Evolutionary conservation across 2,113 vertebrate species (phyloP), one percentile per base, ranked within the genome.

Genomic region (Odontesthes bonariensis): DNA sequence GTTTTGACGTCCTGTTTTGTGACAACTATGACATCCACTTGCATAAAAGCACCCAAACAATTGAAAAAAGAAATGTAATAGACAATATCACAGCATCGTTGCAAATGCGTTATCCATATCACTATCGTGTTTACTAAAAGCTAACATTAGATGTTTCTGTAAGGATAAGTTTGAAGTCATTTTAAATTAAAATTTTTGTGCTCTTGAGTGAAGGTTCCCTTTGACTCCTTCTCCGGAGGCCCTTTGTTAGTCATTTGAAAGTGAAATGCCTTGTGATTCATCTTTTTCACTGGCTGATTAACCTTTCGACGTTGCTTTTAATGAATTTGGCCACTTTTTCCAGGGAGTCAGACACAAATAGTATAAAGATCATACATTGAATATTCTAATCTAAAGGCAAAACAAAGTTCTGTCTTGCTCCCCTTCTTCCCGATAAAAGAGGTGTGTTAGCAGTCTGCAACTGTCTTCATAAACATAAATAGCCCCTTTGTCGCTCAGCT

Each of bases 281-380:
- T 81, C 49, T 62, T 17, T 47, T 49, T 51, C 31, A 3, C 17
- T 7, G 8, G 32, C 63, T 73, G 78, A 84, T 79, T 72, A 79
- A 73, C 54, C 63, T 62, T 44, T 60, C 20, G 42, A 61, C 66
- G n/a, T 33, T 1, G 8, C 63, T 55, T 73, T 73, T 51, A 40
- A 42, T 19, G 3, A 33, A 33, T 6, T 44, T 0, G 2, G 32
- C 70, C 49, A 14, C 63, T 69, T 27, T 78, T 70, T 40, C 31
- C 2, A 27, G 38, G 17, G 6, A 72, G 14, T 40, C n/a, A 31
- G 35, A 38, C 35, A 38, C 6, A 38, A 38, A 38, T 22, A 61
- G 33, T 58, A 4, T 32, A n/a, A 67, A 59, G 32, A 73, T 55
- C 46, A 69, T 69, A 38, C 12, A 56, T 31, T 42, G 49, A 62